Conservation (phyloP, 2,888 invertebrate species). For the Callyntrura guangdongensis region DNA sequence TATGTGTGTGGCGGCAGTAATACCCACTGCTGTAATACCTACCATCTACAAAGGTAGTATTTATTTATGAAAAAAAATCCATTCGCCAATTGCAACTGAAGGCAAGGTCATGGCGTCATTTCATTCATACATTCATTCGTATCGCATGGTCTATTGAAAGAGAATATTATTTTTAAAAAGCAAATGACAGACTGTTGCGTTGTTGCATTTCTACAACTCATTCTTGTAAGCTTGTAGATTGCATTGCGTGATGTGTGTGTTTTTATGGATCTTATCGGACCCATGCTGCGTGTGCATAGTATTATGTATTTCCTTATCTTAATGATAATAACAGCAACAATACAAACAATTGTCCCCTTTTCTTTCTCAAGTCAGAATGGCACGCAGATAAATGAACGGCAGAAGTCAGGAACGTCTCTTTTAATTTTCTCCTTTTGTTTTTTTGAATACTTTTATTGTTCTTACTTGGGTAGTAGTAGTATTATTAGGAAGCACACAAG, state of each 20-base stretch:
- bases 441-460: conserved; percentile 7
- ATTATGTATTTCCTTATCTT: conserved; percentile 66
- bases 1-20: background rate
- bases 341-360: conserved; percentile 57
- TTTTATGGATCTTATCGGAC: conserved; percentile 62
- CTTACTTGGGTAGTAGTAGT: background rate
- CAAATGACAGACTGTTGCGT: conserved; percentile 62
- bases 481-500: background rate
- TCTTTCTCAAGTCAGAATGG: conserved; percentile 7
- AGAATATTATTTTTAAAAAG: conserved; percentile 18
- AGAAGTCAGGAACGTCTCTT: conserved; percentile 34
- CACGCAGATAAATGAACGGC: background rate
- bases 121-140: conserved; percentile 50
- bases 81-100: conserved; percentile 39
- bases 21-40: background rate
- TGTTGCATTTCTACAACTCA: background rate
- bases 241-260: conserved; percentile 48
- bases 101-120: conserved; percentile 48
- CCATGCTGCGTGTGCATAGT: conserved; percentile 24
- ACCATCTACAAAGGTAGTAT: background rate
- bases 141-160: conserved; percentile 12
- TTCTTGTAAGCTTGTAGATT: background rate
- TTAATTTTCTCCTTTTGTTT: conserved; percentile 55
- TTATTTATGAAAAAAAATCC: conserved; percentile 2
- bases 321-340: conserved; percentile 57